Evolutionary conservation across 2,888 invertebrate species (phyloP).

Genomic region (Fabriciana adippe): DNA sequence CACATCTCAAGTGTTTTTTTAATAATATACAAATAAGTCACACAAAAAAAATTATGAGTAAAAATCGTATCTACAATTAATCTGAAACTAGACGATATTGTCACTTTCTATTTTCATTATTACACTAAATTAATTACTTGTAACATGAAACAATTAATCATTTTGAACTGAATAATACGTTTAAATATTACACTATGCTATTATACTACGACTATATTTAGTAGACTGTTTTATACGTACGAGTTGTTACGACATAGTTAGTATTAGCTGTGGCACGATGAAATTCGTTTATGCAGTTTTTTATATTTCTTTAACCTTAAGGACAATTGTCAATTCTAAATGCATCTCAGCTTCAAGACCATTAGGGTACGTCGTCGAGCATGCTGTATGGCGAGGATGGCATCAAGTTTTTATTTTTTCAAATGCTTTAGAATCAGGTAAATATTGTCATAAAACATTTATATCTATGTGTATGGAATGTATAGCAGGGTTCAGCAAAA

Average conservation of each 20-base stretch:
- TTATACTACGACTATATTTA: neutral
- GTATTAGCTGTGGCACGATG: conserved; percentile 1
- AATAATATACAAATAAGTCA: too few species aligned
- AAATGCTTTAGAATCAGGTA: conserved; percentile 61
- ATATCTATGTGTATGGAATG: neutral
- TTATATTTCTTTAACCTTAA: conserved; percentile 6
- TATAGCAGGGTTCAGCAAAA: too few species aligned
- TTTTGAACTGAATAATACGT: neutral
- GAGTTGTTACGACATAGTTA: neutral
- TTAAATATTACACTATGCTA: conserved; percentile 1
- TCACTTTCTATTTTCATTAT: too few species aligned
- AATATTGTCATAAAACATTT: neutral
- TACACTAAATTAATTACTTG: neutral
- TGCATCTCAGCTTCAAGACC: conserved; percentile 54
- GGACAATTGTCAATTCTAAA: conserved; percentile 32
- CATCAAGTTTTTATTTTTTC: conserved; percentile 75
- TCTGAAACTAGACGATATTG: too few species aligned
- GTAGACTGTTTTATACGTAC: neutral
- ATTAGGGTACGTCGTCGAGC: conserved; percentile 76
- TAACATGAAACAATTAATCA: conserved; percentile 2
- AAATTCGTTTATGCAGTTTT: neutral
- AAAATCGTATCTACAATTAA: too few species aligned
- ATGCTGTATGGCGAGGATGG: conserved; percentile 80
- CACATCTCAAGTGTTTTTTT: too few species aligned
- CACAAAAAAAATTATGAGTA: too few species aligned